These are phyloP conservation scores for Argentina silus DNA, from an alignment of 2,797 vertebrate species.

Conservation along the genomic window DNA sequence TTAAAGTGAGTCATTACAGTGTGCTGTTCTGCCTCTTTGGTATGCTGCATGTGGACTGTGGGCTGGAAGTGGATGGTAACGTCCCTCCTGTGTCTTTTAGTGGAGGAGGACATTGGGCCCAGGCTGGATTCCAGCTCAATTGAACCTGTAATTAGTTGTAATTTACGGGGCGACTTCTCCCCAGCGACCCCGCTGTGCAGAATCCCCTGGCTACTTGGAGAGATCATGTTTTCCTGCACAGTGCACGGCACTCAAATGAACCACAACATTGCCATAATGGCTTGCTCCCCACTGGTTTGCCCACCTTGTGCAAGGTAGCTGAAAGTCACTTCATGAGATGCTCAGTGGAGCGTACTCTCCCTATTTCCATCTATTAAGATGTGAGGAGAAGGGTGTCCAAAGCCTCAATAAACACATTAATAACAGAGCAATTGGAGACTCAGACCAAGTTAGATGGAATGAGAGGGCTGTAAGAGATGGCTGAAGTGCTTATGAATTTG, in stretches of 20 bases:
- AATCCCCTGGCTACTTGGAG: conserved; percentile 77
- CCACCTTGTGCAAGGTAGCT: conserved; percentile 85
- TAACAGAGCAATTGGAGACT: conserved; percentile 52
- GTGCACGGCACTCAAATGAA: conserved; percentile 79
- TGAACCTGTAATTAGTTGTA: conserved; percentile 81
- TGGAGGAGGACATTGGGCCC: conserved; percentile 59
- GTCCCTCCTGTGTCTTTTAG: conserved; percentile 61
- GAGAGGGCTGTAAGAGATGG: conserved; percentile 42
- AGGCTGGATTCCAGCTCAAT: conserved; percentile 70
- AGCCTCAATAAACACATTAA: conserved; percentile 64
- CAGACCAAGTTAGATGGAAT: conserved; percentile 58
- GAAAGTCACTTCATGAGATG: conserved; percentile 84
- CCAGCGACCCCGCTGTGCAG: conserved; percentile 69
- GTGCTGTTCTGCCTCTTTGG: conserved; percentile 14
- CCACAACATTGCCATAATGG: conserved; percentile 77
- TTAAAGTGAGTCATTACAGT: background rate
- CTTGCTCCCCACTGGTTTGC: conserved; percentile 80
- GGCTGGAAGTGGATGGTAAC: conserved; percentile 63
- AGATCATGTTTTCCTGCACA: conserved; percentile 77
- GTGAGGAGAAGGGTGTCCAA: conserved; percentile 65
- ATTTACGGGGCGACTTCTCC: conserved; percentile 79
- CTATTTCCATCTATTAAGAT: conserved; percentile 89
- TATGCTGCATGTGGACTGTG: conserved; percentile 49
- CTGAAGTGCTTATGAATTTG: conserved; percentile 45
- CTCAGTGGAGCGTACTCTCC: conserved; percentile 73